Evolutionary conservation across 2,888 invertebrate genomes (phyloP), one percentile per base, ranked within the genome.

Genomic region (Papilio protenor): DNA sequence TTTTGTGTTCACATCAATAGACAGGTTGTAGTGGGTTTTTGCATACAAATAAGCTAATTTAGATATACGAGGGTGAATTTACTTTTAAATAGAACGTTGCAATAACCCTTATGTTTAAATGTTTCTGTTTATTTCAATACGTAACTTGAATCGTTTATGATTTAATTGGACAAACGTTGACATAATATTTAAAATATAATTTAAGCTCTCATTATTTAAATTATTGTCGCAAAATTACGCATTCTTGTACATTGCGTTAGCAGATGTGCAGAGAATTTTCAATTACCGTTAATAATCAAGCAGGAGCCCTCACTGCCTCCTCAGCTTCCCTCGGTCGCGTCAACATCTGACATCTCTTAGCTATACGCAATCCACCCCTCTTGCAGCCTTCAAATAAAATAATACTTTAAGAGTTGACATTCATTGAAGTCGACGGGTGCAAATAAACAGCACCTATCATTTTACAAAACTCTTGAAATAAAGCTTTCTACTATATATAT

Each of bases 41-140:
- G 69, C 77, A 69, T 77, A 70, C 59, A 77, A 78, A 78, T 75
- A 61, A 55, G 75, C 78, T 72, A 75, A 76, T 78, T 78, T 66
- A 75, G 64, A 21, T 57, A 1, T 27, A 49, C 66, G 57, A 66
- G 78, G 73, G 55, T 72, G 78, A 75, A 57, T 78, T 77, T n/a
- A 33, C 57, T 59, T 75, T 66, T 73, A 40, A 47, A 61, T 57
- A 47, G 57, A 49, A 23, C 69, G 21, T 1, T 74, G 18, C 45
- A 45, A 73, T 75, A 18, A 59, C 69, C n/a, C 49, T 74, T 77
- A 70, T 70, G 59, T 77, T 49, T 40, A 70, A 77, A 78, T 64
- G 64, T 5, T 52, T 52, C 49, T n/a, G 23, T 16, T 55, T 33
- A 33, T 33, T 72, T 72, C 27, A 52, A 52, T 40, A 52, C 18